Percentiles rank a stretch among this genome's conserved stretches.
Evolutionary conservation across 2,113 vertebrate genomes (phyloP).

Genomic region (Chionodraco myersi): DNA sequence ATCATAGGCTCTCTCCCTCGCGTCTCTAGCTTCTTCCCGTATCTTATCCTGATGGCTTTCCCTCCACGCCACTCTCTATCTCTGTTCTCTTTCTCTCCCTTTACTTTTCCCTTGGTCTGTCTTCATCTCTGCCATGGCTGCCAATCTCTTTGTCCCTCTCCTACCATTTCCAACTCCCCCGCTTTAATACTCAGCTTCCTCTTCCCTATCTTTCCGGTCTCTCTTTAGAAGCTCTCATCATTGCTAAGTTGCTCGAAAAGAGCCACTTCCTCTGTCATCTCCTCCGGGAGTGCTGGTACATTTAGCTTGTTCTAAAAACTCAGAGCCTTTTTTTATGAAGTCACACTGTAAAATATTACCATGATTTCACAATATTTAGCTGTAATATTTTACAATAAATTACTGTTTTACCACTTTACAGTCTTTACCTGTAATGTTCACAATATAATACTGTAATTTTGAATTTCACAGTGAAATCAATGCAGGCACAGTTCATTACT

Average conservation of each 20-base stretch:
- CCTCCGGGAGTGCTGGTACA: slow-evolving; percentile 24
- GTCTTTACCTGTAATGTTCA: too few relatives aligned
- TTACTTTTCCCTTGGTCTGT: slow-evolving; percentile 40
- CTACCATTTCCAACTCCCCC: slow-evolving; percentile 33
- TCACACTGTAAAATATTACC: not conserved
- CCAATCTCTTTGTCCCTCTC: slow-evolving; percentile 51
- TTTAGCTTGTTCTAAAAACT: slow-evolving; percentile 39
- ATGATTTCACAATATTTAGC: too few relatives aligned
- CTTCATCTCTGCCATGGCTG: slow-evolving; percentile 60
- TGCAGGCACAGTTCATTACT: too few relatives aligned
- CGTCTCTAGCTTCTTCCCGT: slow-evolving; percentile 40
- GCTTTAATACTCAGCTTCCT: slow-evolving; percentile 41
- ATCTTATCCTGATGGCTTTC: slow-evolving; percentile 49
- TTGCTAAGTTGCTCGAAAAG: slow-evolving; percentile 53
- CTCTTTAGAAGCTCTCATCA: slow-evolving; percentile 52
- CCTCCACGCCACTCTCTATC: slow-evolving; percentile 35
- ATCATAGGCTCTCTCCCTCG: slow-evolving; percentile 42
- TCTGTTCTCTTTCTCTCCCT: slow-evolving; percentile 45
- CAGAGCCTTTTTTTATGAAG: slow-evolving; percentile 40
- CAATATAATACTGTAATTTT: too few relatives aligned
- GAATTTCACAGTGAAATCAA: too few relatives aligned
- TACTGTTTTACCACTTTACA: too few relatives aligned
- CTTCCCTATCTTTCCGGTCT: slow-evolving; percentile 21
- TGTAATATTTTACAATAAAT: too few relatives aligned
- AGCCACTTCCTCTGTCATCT: slow-evolving; percentile 31